Conservation (phyloP, 2,888 invertebrate genomes). For the Ptychoptera contaminata region DNA sequence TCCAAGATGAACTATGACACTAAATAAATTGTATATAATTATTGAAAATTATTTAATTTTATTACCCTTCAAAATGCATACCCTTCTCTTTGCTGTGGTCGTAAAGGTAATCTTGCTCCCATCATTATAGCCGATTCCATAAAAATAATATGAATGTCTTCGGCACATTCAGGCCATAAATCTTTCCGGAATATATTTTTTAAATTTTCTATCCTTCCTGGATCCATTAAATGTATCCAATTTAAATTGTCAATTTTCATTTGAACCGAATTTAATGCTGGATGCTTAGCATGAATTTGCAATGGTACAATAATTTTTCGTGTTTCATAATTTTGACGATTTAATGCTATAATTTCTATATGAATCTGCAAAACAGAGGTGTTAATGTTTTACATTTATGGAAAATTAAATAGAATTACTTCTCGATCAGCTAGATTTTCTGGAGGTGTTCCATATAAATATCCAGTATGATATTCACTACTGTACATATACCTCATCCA, state of each 20-base stretch:
- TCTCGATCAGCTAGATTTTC: constrained; percentile 35
- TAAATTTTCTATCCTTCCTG: constrained; percentile 51
- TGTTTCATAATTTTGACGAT: constrained; percentile 64
- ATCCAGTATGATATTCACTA: constrained; percentile 58
- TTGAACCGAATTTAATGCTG: constrained; percentile 61
- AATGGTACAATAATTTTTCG: constrained; percentile 44
- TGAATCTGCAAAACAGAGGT: constrained; percentile 24
- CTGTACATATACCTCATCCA: constrained; percentile 80
- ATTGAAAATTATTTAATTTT: constrained; percentile 5
- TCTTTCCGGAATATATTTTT: constrained; percentile 61
- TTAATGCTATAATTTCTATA: constrained; percentile 61
- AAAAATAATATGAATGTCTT: constrained; percentile 66
- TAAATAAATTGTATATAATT: constrained; percentile 9
- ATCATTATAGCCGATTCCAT: constrained; percentile 71
- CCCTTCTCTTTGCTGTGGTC: constrained; percentile 80
- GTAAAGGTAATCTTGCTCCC: constrained; percentile 66
- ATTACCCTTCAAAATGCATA: constrained; percentile 75
- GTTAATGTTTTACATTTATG: too few species aligned
- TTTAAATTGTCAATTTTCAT: constrained; percentile 81
- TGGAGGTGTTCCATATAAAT: constrained; percentile 73
- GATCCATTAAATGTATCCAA: constrained; percentile 72
- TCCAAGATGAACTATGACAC: constrained; percentile 67
- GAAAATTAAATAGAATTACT: constrained; percentile 17
- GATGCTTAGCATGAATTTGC: constrained; percentile 47
- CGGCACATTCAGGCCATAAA: constrained; percentile 61